These are phyloP conservation scores for Cynodonichthys magdalenae DNA, from an alignment of 2,797 vertebrate species.

Conservation along the genomic window DNA sequence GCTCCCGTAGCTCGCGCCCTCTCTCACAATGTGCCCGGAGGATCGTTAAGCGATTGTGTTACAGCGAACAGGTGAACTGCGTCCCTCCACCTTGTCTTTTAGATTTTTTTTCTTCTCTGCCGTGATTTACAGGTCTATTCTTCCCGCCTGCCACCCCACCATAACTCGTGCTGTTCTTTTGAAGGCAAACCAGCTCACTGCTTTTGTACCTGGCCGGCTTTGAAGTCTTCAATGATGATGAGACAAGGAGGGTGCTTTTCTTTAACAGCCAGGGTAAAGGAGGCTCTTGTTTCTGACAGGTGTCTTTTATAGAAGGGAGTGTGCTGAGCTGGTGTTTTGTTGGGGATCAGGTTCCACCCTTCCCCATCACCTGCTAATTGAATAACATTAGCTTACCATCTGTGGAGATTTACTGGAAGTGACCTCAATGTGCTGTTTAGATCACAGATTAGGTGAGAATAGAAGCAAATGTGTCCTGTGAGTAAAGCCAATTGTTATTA, in stretches of 20 bases:
- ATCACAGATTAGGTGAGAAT: constrained; percentile 65
- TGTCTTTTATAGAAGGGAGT: constrained; percentile 81
- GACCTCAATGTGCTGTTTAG: constrained; percentile 70
- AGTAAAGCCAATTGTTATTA: constrained; percentile 41
- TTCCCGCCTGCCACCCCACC: constrained; percentile 64
- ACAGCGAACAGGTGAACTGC: constrained; percentile 83
- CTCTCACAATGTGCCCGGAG: constrained; percentile 75
- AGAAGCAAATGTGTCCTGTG: constrained; percentile 51
- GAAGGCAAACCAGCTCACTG: constrained; percentile 71
- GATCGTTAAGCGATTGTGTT: constrained; percentile 84
- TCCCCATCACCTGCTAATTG: constrained; percentile 79
- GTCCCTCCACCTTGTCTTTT: constrained; percentile 73
- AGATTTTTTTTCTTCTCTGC: constrained; percentile 73
- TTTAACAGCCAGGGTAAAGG: constrained; percentile 72
- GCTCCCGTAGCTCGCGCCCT: constrained; percentile 67
- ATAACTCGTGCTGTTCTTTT: constrained; percentile 83
- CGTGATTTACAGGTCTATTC: constrained; percentile 79
- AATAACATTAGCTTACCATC: constrained; percentile 79
- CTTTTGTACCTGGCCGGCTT: constrained; percentile 81
- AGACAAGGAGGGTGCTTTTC: constrained; percentile 76
- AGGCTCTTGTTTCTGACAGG: constrained; percentile 78
- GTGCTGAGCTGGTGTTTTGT: constrained; percentile 78
- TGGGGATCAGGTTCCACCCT: constrained; percentile 64
- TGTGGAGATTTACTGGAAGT: constrained; percentile 78
- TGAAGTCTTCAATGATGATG: constrained; percentile 85